Evolutionary conservation across 2,797 vertebrate species (phyloP).

Genomic region (Oreochromis grahami): DNA sequence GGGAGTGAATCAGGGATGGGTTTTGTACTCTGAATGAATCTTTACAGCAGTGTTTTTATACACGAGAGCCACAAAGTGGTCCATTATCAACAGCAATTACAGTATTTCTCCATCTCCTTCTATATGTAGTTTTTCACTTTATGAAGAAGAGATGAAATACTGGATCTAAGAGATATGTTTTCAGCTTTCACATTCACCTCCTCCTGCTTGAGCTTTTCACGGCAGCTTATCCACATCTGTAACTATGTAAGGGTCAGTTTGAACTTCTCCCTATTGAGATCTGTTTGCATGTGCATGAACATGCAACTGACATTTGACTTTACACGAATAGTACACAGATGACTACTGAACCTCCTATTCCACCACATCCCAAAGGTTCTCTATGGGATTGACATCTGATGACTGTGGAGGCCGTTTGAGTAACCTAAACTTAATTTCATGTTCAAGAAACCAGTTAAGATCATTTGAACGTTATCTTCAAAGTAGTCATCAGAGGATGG

Average conservation of each 20-base stretch:
- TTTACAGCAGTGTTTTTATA: not conserved
- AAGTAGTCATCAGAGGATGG: not conserved
- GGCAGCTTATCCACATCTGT: not conserved
- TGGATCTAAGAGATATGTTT: not conserved
- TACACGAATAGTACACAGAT: not conserved
- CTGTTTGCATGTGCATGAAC: not conserved
- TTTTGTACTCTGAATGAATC: not conserved
- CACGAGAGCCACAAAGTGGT: not conserved
- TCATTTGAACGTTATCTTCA: not conserved
- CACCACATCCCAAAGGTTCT: not conserved
- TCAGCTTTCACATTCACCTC: not conserved
- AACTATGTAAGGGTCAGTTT: not conserved
- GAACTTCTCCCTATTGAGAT: not conserved
- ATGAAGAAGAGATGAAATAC: not conserved
- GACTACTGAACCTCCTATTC: not conserved
- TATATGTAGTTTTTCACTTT: not conserved
- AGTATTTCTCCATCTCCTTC: not conserved
- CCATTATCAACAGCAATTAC: not conserved
- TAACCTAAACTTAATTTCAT: not conserved
- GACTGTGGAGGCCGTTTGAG: not conserved
- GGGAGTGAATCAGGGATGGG: not conserved
- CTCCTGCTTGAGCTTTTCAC: not conserved
- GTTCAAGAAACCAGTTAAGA: not conserved
- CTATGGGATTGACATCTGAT: not conserved
- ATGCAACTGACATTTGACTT: not conserved